Percentiles rank a stretch among this genome's conserved stretches.
Evolutionary conservation across 2,888 invertebrate species (phyloP).

Genomic region (Serrognathus titanus): DNA sequence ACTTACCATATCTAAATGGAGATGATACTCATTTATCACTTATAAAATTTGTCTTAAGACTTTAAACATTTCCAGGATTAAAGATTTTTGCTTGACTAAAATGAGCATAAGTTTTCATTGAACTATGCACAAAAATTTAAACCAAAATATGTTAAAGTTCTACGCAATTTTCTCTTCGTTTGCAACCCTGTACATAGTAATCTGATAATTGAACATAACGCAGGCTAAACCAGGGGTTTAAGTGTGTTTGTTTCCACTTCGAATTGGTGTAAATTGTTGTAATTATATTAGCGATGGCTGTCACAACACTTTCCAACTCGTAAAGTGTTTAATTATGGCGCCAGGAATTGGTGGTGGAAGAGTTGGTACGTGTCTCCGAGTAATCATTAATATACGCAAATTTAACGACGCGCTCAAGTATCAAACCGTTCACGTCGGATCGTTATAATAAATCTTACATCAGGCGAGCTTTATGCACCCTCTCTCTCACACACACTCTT

Average conservation of each 20-base stretch:
- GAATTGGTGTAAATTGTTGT: constrained; percentile 15
- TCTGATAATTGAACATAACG: constrained; percentile 8
- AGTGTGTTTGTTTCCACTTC: constrained; percentile 13
- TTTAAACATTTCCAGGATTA: too few relatives aligned
- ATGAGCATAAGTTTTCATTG: too few relatives aligned
- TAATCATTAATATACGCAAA: constrained; percentile 26
- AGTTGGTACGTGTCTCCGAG: constrained; percentile 13
- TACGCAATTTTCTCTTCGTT: too few relatives aligned
- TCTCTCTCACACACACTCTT: too few relatives aligned
- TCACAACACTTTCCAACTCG: constrained; percentile 25
- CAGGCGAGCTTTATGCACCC: background rate
- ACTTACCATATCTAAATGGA: too few relatives aligned
- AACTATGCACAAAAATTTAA: too few relatives aligned
- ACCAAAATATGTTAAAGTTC: too few relatives aligned
- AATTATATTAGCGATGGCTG: constrained; percentile 26
- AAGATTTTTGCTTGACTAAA: too few relatives aligned
- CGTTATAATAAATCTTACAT: constrained; percentile 1
- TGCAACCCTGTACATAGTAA: background rate
- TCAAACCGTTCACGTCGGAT: background rate
- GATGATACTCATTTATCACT: too few relatives aligned
- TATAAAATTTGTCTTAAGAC: too few relatives aligned
- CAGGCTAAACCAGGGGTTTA: constrained; percentile 8
- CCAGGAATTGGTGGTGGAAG: background rate
- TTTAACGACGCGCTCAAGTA: constrained; percentile 15
- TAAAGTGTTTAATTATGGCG: constrained; percentile 26